phyloP scores from a whole-genome alignment of 2,888 invertebrate genomes.

The Hedychridium roseum region DNA sequence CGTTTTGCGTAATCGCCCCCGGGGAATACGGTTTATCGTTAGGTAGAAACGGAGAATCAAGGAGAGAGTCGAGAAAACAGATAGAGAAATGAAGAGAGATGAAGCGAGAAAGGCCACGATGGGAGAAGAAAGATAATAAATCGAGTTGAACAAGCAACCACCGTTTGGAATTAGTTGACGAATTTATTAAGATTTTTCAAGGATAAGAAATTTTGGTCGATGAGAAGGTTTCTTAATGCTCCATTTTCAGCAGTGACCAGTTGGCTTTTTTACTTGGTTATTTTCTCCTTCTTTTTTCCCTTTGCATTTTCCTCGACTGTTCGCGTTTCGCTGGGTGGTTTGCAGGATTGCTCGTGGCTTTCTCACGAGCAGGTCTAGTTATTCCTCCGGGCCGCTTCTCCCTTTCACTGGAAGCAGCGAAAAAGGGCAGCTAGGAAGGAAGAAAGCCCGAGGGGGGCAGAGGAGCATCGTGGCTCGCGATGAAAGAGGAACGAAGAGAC shows the following conservation, averaged over 20 bases:
- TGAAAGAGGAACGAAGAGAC: constrained; percentile 22
- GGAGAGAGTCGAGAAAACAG: neutral
- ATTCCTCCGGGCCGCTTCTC: constrained; percentile 60
- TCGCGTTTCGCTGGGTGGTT: too few species aligned
- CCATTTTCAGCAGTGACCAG: too few species aligned
- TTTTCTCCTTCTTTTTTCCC: constrained; percentile 18
- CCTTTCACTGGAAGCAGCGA: constrained; percentile 27
- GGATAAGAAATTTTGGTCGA: too few species aligned
- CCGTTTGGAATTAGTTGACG: too few species aligned
- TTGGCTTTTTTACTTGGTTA: constrained; percentile 17
- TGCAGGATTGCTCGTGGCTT: constrained; percentile 45
- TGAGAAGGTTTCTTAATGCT: too few species aligned
- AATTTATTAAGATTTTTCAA: too few species aligned
- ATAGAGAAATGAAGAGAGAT: neutral
- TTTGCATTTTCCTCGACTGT: too few species aligned
- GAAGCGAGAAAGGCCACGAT: constrained; percentile 24
- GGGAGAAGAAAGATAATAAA: constrained; percentile 27
- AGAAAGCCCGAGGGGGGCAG: constrained; percentile 6
- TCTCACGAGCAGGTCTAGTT: constrained; percentile 47
- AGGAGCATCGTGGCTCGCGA: neutral
- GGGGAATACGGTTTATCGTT: constrained; percentile 45
- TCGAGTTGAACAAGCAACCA: too few species aligned
- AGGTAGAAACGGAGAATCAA: too few species aligned
- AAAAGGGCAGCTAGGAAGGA: constrained; percentile 13
- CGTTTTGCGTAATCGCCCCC: constrained; percentile 44